Evolutionary conservation across 2,888 invertebrate species (phyloP).

Genomic region (Nyleta sp.): DNA sequence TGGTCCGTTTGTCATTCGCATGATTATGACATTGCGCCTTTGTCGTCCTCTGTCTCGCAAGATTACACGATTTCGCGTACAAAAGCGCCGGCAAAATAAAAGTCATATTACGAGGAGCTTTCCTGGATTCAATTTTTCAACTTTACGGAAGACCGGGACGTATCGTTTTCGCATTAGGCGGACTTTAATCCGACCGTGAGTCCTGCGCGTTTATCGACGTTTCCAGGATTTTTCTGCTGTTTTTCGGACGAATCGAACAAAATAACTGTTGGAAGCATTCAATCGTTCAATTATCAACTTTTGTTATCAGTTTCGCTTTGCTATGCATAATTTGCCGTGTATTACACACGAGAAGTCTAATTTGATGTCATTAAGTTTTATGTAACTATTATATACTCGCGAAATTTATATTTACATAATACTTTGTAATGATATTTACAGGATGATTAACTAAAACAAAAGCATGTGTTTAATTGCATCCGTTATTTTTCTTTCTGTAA

Average conservation of each 20-base stretch:
- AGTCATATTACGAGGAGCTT: conserved; percentile 23
- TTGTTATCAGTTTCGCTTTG: no score
- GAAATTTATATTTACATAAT: no score
- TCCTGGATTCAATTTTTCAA: conserved; percentile 28
- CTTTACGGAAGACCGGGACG: not conserved
- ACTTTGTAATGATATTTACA: no score
- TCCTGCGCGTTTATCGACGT: conserved; percentile 17
- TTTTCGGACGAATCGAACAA: no score
- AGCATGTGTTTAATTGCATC: no score
- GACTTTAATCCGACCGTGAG: conserved; percentile 32
- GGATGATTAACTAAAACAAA: no score
- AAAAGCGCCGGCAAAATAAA: conserved; percentile 41
- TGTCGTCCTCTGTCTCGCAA: conserved; percentile 25
- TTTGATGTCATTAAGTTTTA: no score
- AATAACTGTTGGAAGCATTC: not conserved
- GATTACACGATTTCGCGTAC: conserved; percentile 19
- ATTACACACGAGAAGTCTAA: no score
- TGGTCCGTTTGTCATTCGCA: conserved; percentile 19
- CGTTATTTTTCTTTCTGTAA: no score
- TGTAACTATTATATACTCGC: no score
- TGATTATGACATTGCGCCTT: conserved; percentile 26
- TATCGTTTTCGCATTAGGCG: conserved; percentile 18
- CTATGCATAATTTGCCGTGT: no score
- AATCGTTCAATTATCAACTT: not conserved
- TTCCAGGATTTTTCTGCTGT: not conserved